Conservation (phyloP, 2,888 invertebrate species). For the Tetragonula carbonaria region DNA sequence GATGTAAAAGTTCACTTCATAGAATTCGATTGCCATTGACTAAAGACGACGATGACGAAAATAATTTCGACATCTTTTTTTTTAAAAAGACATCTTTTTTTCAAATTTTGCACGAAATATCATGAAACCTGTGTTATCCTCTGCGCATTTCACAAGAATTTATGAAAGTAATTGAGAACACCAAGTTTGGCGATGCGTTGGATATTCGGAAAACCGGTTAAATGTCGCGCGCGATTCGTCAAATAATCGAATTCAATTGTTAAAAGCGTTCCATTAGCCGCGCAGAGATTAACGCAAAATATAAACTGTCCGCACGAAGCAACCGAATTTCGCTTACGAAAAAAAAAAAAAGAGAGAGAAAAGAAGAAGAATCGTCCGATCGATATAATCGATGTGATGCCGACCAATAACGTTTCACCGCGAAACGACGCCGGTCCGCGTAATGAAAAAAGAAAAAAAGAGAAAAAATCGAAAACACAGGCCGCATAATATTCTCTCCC, state of each 20-base stretch:
- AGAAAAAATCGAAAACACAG: constrained; percentile 20
- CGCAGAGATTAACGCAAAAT: background rate
- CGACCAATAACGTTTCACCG: constrained; percentile 7
- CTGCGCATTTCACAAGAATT: constrained; percentile 17
- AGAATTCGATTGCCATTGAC: no score
- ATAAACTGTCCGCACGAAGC: background rate
- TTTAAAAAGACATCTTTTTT: no score
- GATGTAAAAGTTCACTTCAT: no score
- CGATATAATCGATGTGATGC: background rate
- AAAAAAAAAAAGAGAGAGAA: background rate
- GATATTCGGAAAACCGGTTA: background rate
- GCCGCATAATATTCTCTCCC: constrained; percentile 24
- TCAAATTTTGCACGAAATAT: no score
- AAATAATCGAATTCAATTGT: background rate
- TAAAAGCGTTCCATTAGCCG: background rate
- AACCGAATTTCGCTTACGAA: background rate
- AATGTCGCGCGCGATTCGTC: background rate
- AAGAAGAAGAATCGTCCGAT: background rate
- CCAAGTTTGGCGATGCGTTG: background rate
- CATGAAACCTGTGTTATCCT: background rate
- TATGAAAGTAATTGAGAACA: background rate
- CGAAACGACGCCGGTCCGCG: background rate
- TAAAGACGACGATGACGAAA: no score
- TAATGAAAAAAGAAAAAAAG: constrained; percentile 6
- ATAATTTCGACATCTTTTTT: no score